phyloP scores from a whole-genome alignment of 2,797 vertebrate species.

The Platalea minor region DNA sequence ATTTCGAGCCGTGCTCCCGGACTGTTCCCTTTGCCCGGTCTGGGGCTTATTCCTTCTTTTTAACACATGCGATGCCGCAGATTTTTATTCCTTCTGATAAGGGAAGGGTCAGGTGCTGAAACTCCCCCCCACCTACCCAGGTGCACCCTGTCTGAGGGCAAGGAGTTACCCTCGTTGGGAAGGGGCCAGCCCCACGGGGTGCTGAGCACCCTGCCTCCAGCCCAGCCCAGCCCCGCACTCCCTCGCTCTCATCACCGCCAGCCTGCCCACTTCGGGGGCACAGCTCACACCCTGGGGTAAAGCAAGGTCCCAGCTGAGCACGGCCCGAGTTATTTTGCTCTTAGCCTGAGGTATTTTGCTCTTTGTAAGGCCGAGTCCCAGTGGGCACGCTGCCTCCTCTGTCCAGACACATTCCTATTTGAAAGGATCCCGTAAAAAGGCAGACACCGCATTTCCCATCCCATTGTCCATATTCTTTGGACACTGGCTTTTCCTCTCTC shows the following conservation, averaged over 20 bases:
- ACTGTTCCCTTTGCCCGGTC: no score
- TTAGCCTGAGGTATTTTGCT: neutral
- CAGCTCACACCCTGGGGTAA: neutral
- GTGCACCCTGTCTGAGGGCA: neutral
- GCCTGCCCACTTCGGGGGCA: accelerated
- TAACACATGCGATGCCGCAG: no score
- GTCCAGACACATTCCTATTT: accelerated
- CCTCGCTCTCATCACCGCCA: no score
- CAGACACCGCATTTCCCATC: neutral
- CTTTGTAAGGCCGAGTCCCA: accelerated
- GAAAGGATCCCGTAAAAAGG: accelerated
- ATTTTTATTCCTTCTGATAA: no score
- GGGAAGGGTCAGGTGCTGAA: no score
- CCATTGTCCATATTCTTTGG: accelerated
- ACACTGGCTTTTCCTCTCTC: neutral
- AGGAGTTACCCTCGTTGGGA: neutral
- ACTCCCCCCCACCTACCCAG: neutral
- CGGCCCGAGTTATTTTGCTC: neutral
- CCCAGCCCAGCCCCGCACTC: neutral
- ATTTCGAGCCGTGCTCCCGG: neutral
- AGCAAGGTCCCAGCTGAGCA: neutral
- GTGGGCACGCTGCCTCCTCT: neutral
- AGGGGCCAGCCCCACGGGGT: neutral
- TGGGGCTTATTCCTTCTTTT: no score
- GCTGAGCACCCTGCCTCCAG: neutral